These are phyloP conservation scores for Sarcophaga bullata DNA, from an alignment of 1,140 invertebrate species.

Conservation along the genomic window DNA sequence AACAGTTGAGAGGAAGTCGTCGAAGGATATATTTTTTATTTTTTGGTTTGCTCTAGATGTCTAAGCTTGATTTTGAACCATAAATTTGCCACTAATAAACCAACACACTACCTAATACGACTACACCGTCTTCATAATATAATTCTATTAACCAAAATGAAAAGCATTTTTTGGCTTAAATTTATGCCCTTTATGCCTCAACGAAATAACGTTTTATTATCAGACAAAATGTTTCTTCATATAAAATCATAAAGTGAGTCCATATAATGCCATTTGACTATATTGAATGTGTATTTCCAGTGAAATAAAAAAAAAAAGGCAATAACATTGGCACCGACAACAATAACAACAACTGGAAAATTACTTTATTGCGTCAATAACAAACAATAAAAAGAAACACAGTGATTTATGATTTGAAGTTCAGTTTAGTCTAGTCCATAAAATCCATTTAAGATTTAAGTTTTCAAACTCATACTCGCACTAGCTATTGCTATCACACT, in stretches of 20 bases:
- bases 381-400: slow-evolving; percentile 5
- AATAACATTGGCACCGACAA: not conserved
- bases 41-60: too few relatives aligned
- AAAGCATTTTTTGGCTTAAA: not conserved
- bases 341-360: not conserved
- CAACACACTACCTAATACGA: too few relatives aligned
- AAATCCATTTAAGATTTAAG: slow-evolving; percentile 2
- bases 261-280: too few relatives aligned
- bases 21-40: too few relatives aligned
- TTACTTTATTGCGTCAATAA: slow-evolving; percentile 15
- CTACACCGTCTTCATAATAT: too few relatives aligned
- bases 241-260: not conserved
- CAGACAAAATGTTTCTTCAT: not conserved
- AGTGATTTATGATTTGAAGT: not conserved
- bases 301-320: not conserved
- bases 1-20: too few relatives aligned
- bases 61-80: too few relatives aligned
- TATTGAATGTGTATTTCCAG: not conserved
- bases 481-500: too few relatives aligned
- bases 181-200: not conserved
- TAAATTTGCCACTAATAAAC: too few relatives aligned
- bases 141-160: too few relatives aligned
- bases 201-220: not conserved
- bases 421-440: not conserved
- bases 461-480: not conserved